Base-by-base conservation (phyloP, 2,888 invertebrate genomes). In the Diabrotica balteata region DNA sequence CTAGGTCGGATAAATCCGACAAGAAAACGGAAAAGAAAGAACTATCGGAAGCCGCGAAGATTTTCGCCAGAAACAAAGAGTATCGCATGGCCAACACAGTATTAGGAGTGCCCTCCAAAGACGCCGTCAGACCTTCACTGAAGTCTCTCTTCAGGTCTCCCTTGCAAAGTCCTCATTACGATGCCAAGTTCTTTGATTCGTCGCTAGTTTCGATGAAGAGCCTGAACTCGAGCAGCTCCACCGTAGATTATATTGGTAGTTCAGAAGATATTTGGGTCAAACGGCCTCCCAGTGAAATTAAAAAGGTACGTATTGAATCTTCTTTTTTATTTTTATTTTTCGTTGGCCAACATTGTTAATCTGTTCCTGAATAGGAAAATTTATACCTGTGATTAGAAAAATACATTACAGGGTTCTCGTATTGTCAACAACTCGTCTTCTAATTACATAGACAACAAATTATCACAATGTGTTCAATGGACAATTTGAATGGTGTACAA, bases 151-250 rank as follows among this genome's bases (percentile, higher is more conserved):
- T 91, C 82, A 82, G 83, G 57, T 85, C 87, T 52, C 86, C 87
- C 4, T 77, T 87, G 69, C 85, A 85, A 43, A 87, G 88, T 78
- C 91, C 90, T 4, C 94, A 94, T 83, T 87, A 90, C 72, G 93
- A 93, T 83, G 91, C 91, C 79, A 87, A 90, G 73, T 94, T 92
- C 86, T 94, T 94, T 80, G 94, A 94, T 84, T 90, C 91, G 75
- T 92, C 93, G 72, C 86, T 94, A 74, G 90, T 94, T 76, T 93
- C 93, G 84, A 92, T 94, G 84, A 91, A 92, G 80, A 91, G 90
- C 75, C 88, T 88, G 65, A 90, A 90, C n/a, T 89, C 89, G 71
- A 90, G 88, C 74, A 84, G 85, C 63, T 85, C 87, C 52, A 88
- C 89, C 1, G 82, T 90, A 54, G 89, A 89, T 76, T 85, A 86